Base-by-base conservation (phyloP, 2,888 invertebrate species). In the Ctenicera cuprea region DNA sequence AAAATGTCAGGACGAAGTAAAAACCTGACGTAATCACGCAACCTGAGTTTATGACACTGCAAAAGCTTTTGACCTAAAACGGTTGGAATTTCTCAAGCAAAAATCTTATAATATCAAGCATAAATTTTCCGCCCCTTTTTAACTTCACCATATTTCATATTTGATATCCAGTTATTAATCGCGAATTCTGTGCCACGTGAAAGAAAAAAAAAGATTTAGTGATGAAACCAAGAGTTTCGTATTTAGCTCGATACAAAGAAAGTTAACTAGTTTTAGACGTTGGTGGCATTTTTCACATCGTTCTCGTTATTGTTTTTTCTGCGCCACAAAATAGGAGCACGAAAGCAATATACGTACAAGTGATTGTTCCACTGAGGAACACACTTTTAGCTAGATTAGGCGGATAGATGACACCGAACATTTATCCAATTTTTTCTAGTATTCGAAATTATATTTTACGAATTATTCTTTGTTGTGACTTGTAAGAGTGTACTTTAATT, bases 261-360 rank as follows among this genome's bases (percentile, higher is more conserved):
- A 16, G 45, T 45, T 45, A 45, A 45, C 45, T 45, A 45, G 16
- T 45, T 45, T 18, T 45, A 18, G 18, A 45, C 45, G 45, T 45
- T 18, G 9, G 16, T 45, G 16, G 45, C 45, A 45, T 16, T 45
- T 45, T 45, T 45, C 45, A 45, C 45, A 45, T 45, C 8, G 45
- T 45, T 45, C 45, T 11, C 16, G 14, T 45, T 45, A 45, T 45
- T 45, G 45, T 45, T 45, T 45, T n/a, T 45, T 45, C 45, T 18
- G 18, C 45, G 16, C n/a, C 43, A 43, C 43, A 43, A 14, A 43
- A 43, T 18, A 45, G 16, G 3, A 26, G 26, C 8, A 9, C 45
- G 45, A 5, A 45, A 45, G 45, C 18, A 45, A 45, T 45, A 45
- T 8, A 16, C 45, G 16, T 45, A 18, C 7, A 33, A 45, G 18